Percentiles rank a stretch among this genome's conserved stretches.
Evolutionary conservation across 1,140 invertebrate species (phyloP).

Genomic region (Protaetia brevitarsis): DNA sequence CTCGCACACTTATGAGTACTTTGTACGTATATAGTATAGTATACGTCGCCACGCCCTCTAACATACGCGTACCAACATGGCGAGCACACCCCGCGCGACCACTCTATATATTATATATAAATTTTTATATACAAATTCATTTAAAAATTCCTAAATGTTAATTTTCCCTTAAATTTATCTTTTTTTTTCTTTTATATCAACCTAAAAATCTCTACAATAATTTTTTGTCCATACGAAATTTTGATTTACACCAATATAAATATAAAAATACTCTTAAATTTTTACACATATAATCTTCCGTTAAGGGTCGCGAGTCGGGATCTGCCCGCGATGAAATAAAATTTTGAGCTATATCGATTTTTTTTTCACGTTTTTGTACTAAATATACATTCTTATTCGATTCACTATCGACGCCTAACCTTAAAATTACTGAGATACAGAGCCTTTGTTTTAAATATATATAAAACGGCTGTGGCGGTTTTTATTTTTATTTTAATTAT

Average conservation of each 20-base stretch:
- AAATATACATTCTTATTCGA: conserved; percentile 53
- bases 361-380: conserved; percentile 49
- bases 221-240: conserved; percentile 49
- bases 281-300: conserved; percentile 50
- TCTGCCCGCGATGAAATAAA: conserved; percentile 38
- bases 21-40: conserved; percentile 52
- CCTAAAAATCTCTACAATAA: conserved; percentile 48
- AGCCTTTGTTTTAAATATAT: conserved; percentile 37
- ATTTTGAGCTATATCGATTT: conserved; percentile 52
- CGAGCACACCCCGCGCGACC: conserved; percentile 30
- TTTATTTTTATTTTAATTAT: too few species aligned
- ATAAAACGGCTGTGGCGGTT: conserved; percentile 36
- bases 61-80: conserved; percentile 42
- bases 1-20: conserved; percentile 48
- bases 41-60: conserved; percentile 49
- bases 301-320: conserved; percentile 29
- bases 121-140: conserved; percentile 52
- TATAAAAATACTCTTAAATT: conserved; percentile 53
- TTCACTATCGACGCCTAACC: conserved; percentile 49
- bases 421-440: conserved; percentile 45
- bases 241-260: conserved; percentile 53
- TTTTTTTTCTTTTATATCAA: conserved; percentile 43
- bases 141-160: conserved; percentile 52
- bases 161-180: conserved; percentile 48
- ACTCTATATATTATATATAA: conserved; percentile 50